Evolutionary conservation across 2,888 invertebrate genomes (phyloP), one percentile per base, ranked within the genome.

Genomic region (Subacronicta megacephala): DNA sequence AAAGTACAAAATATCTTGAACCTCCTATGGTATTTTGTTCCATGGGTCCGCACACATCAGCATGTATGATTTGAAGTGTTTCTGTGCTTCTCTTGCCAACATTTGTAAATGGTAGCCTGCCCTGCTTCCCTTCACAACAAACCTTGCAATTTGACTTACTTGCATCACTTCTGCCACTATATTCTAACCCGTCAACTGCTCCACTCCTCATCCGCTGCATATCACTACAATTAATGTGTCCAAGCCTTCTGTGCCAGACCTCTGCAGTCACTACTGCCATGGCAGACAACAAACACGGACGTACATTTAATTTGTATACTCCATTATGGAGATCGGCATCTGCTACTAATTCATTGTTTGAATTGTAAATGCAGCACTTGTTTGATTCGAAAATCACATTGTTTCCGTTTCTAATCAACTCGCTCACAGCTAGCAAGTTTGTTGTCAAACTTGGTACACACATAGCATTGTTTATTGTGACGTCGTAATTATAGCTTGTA

Each of bases 371-470:
- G 0, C 38, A 9, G 31, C 73, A 68, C 9, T 16, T 29, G n/a
- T 17, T 47, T 0, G 35, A 7, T 0, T 1, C 18, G 29, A 73
- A 73, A 0, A 1, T 0, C 0, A 73, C 67, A 17, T 23, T 62
- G 23, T 70, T 73, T 0, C 68, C 62, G 12, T 52, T 63, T 3
- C 35, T 29, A 5, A 72, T 59, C 1, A 76, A 33, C 40, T 71
- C 47, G 35, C 80, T 78, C 0, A 78, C 75, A 0, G 64, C 67
- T 1, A 66, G 7, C 0, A 70, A 12, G 7, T 62, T 69, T 3
- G 62, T 70, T 0, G 63, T 58, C 0, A 80, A 29, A 7, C 44
- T 60, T 9, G 75, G 78, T 0, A 78, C 59, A 44, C 70, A 80
- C n/a, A 77, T 40, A 0, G 75, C 70, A 9, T 59, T 37, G 15